A percentile compares a stretch with the other conserved stretches of the same genome.
phyloP scores from a whole-genome alignment of 2,888 invertebrate genomes.

The Scrobipalpa costella region DNA sequence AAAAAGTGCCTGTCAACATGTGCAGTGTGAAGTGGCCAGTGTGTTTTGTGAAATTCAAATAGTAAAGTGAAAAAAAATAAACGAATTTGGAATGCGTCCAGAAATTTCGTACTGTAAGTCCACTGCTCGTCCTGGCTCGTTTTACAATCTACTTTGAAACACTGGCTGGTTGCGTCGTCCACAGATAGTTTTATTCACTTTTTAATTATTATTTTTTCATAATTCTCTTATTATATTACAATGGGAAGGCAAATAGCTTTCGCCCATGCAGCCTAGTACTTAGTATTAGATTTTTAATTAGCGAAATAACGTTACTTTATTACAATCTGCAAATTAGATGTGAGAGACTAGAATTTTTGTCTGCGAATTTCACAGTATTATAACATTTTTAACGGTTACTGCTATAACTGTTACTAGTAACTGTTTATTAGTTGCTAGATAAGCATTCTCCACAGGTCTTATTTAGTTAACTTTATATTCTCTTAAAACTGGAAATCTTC shows the following conservation, averaged over 20 bases:
- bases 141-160: not conserved
- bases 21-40: constrained; percentile 45
- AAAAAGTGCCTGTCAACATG: constrained; percentile 32
- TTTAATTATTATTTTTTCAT: not conserved
- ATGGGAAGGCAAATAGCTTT: no score
- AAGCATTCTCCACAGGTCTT: not conserved
- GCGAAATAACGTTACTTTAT: constrained; percentile 8
- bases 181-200: not conserved
- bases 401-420: not conserved
- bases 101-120: constrained; percentile 21
- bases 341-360: not conserved
- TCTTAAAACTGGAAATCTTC: not conserved
- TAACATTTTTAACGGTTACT: constrained; percentile 4
- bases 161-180: constrained; percentile 11
- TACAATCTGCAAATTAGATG: not conserved
- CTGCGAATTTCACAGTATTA: not conserved
- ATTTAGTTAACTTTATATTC: not conserved
- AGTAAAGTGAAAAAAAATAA: constrained; percentile 30
- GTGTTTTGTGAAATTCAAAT: constrained; percentile 31
- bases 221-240: no score
- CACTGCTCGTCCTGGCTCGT: constrained; percentile 10
- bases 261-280: no score
- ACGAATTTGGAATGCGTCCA: constrained; percentile 24
- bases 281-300: not conserved
- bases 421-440: not conserved